Percentiles rank a stretch among this genome's conserved stretches.
These are phyloP conservation scores for Ondatra zibethicus DNA, from an alignment of 2,113 vertebrate species.

Conservation along the genomic window DNA sequence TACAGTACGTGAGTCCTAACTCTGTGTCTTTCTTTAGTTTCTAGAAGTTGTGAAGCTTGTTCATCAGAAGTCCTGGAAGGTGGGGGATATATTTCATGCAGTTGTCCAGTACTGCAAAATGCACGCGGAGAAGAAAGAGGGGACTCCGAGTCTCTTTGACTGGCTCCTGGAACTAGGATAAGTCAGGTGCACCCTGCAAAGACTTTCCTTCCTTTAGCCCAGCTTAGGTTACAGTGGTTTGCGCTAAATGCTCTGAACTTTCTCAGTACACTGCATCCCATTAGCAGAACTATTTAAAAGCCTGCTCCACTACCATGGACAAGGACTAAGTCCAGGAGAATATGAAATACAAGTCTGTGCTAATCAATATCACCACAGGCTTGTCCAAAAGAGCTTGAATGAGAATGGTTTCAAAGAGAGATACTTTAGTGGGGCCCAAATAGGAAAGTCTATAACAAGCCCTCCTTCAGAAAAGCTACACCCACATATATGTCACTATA, in stretches of 20 bases:
- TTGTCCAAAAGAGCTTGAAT: slow-evolving; percentile 12
- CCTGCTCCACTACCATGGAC: not conserved
- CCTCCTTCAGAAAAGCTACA: not conserved
- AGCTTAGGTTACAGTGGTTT: slow-evolving; percentile 79
- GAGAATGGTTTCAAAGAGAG: slow-evolving; percentile 22
- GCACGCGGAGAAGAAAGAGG: slow-evolving; percentile 85
- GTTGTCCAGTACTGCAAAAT: slow-evolving; percentile 94
- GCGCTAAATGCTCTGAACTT: slow-evolving; percentile 70
- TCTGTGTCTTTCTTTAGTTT: slow-evolving; percentile 86
- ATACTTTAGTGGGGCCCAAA: not conserved
- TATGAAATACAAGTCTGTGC: not conserved
- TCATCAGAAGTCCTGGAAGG: slow-evolving; percentile 93
- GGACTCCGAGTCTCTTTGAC: slow-evolving; percentile 92
- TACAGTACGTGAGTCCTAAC: not conserved
- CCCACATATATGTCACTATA: slow-evolving; percentile 43
- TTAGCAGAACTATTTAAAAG: slow-evolving; percentile 73
- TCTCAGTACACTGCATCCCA: slow-evolving; percentile 70
- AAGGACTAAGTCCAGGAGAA: slow-evolving; percentile 27
- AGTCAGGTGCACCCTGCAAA: not conserved
- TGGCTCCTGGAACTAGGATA: slow-evolving; percentile 95
- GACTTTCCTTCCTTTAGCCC: slow-evolving; percentile 47
- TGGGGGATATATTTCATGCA: slow-evolving; percentile 94
- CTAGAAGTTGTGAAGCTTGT: slow-evolving; percentile 94
- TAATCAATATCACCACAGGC: slow-evolving; percentile 14
- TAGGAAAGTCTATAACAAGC: not conserved